These are phyloP conservation scores for Gallirallus australis DNA, from an alignment of 2,797 vertebrate species.

Conservation along the genomic window DNA sequence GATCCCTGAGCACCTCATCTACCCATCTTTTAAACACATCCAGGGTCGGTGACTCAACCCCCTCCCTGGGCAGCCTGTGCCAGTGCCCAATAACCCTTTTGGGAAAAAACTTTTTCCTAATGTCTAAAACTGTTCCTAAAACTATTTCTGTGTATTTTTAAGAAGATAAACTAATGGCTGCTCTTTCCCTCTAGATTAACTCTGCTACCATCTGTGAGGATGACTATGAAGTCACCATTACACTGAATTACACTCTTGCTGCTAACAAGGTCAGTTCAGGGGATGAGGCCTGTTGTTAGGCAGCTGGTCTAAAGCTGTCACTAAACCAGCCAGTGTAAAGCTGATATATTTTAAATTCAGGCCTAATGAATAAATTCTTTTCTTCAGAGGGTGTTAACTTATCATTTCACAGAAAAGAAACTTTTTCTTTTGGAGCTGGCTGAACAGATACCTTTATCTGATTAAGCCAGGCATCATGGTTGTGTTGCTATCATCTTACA, in stretches of 20 bases:
- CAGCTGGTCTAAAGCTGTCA: background rate
- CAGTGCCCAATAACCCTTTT: too few species aligned
- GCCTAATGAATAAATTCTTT: background rate
- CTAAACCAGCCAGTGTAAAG: background rate
- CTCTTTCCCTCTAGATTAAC: constrained; percentile 83
- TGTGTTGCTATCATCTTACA: background rate
- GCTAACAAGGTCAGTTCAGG: constrained; percentile 76
- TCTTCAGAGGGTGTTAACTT: background rate
- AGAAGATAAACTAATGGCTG: background rate
- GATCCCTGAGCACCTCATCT: too few species aligned
- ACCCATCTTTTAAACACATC: too few species aligned
- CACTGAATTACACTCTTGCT: constrained; percentile 84
- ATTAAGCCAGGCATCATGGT: background rate
- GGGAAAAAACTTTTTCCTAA: too few species aligned
- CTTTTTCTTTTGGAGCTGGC: background rate
- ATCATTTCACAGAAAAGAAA: background rate
- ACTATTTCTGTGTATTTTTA: background rate
- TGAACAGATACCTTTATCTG: background rate
- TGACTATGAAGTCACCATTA: constrained; percentile 85
- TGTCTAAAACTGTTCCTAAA: background rate
- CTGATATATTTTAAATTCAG: background rate
- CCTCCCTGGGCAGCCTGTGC: too few species aligned
- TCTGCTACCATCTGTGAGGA: constrained; percentile 89
- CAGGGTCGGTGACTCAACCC: too few species aligned
- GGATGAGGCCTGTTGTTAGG: background rate